A percentile compares a stretch with the other conserved stretches of the same genome.
Evolutionary conservation across 2,888 invertebrate genomes (phyloP).

Genomic region (Drosophila phalerata): DNA sequence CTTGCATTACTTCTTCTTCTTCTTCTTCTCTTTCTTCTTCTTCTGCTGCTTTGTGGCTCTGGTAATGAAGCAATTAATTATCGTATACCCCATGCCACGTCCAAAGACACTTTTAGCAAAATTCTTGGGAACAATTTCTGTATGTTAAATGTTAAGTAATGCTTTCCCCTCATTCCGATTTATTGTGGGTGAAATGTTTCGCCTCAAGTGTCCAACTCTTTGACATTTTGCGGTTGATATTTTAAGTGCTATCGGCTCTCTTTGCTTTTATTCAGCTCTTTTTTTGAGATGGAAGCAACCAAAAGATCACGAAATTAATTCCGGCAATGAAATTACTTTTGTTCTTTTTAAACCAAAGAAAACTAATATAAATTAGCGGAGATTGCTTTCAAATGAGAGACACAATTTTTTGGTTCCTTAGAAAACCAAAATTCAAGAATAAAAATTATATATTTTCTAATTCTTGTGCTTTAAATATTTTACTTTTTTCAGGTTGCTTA

Average conservation of each 20-base stretch:
- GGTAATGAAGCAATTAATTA: slow-evolving; percentile 80
- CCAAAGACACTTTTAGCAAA: slow-evolving; percentile 46
- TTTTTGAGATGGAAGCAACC: not conserved
- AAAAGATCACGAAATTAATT: not conserved
- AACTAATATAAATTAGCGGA: not conserved
- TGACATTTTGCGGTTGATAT: slow-evolving; percentile 77
- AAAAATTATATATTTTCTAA: too few species aligned
- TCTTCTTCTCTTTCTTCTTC: slow-evolving; percentile 6
- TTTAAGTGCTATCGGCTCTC: slow-evolving; percentile 63
- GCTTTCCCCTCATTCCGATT: not conserved
- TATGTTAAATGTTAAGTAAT: slow-evolving; percentile 61
- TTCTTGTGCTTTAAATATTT: too few species aligned
- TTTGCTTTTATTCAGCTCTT: slow-evolving; percentile 1
- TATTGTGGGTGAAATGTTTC: slow-evolving; percentile 63
- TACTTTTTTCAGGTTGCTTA: too few species aligned
- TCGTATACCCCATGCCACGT: slow-evolving; percentile 38
- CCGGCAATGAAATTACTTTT: not conserved
- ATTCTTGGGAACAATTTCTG: slow-evolving; percentile 43
- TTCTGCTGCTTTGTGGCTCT: slow-evolving; percentile 30
- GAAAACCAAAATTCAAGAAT: too few species aligned
- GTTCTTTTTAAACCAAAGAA: not conserved
- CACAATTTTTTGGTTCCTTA: not conserved
- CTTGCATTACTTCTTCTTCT: slow-evolving; percentile 28
- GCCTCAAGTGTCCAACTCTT: slow-evolving; percentile 74
- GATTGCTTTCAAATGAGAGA: not conserved